Evolutionary conservation across 2,888 invertebrate species (phyloP), one percentile per base, ranked within the genome.

Genomic region (Spisula subtruncata): DNA sequence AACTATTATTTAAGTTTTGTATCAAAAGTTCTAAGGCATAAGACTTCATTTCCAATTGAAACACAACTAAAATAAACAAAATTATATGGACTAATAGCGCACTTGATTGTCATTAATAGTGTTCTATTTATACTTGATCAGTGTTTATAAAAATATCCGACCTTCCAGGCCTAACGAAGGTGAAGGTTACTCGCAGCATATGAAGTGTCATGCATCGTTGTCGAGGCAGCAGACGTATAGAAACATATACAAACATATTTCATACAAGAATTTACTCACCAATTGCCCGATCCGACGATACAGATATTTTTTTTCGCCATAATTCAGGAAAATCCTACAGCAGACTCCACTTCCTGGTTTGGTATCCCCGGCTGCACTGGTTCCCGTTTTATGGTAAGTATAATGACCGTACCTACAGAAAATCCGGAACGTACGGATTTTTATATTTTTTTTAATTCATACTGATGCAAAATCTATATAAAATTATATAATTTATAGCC

Each of bases 221-320:
- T 18, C 10, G 18, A 4, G 16, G 16, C 25, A 32, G 10, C 16
- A 75, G 32, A 14, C 18, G 1, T 18, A 14, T 32, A 18, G 4
- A 35, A 75, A 32, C 8, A 35, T 25, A 35, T 18, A 32, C 6
- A 25, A 75, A 18, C 16, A 1, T 75, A 75, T 1, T 75, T 35
- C 20, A 25, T 32, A 0, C 2, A 2, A 75, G n/a, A 35, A 32
- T 32, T 32, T 29, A 89, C 94, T 90, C 90, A 95, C 95, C 95
- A 95, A 84, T 95, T 95, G 46, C 95, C 95, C 16, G 95, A 95
- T n/a, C 95, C 95, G 25, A 95, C 93, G 35, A 95, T 94, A 86
- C 94, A 94, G 41, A 95, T 94, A 14, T 88, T 85, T 85, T 94
- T 94, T 79, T 92, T 93, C 18, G 92, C 83, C 93, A 93, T 94